phyloP scores from a whole-genome alignment of 2,113 vertebrate species.

The Craseonycteris thonglongyai region DNA sequence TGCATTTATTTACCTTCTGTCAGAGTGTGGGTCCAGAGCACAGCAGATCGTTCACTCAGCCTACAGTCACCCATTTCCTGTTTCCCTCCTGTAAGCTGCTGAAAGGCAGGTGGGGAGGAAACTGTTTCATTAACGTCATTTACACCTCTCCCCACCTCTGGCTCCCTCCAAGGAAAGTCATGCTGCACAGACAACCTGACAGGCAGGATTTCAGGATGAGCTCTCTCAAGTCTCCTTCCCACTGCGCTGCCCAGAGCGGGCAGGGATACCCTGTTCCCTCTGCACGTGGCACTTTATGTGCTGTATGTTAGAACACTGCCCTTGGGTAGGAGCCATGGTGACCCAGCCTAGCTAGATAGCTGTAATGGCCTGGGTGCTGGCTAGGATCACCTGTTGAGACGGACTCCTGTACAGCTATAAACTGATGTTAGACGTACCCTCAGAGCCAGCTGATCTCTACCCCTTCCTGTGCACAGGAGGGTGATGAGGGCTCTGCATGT shows the following conservation, averaged over 20 bases:
- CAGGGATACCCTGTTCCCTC: not conserved
- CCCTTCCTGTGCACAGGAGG: not conserved
- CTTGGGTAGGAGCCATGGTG: not conserved
- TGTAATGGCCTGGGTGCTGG: not conserved
- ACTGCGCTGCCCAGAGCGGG: not conserved
- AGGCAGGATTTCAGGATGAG: constrained; percentile 4
- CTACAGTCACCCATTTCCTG: not conserved
- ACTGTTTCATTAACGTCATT: constrained; percentile 53
- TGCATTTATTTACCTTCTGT: not conserved
- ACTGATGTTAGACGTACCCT: not conserved
- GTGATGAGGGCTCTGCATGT: not conserved
- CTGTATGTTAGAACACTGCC: constrained; percentile 24
- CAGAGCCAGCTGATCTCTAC: not conserved
- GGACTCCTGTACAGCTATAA: not conserved
- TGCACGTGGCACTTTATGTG: not conserved
- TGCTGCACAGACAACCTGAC: constrained; percentile 5
- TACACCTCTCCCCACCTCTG: constrained; percentile 9
- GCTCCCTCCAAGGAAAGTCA: not conserved
- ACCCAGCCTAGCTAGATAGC: not conserved
- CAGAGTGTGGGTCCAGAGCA: not conserved
- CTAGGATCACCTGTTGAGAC: not conserved
- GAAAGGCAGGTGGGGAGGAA: constrained; percentile 57
- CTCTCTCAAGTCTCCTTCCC: constrained; percentile 34
- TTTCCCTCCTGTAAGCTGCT: constrained; percentile 59
- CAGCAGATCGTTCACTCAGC: constrained; percentile 10